Base-by-base conservation (phyloP, 2,888 invertebrate genomes). In the Trileptium ribeirensis region DNA sequence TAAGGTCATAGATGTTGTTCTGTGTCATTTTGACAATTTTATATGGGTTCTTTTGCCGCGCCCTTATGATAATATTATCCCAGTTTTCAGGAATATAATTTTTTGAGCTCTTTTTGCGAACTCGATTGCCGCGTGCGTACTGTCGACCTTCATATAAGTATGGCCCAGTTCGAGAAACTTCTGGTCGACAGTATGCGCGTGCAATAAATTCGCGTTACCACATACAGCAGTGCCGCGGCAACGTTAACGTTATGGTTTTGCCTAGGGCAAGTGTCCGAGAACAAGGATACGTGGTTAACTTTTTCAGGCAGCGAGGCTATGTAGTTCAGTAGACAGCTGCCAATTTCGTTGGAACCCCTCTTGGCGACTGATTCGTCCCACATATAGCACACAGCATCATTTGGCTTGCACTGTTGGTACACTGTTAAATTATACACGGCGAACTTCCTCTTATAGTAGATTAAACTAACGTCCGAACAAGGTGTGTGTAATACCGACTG, bases 381-480 rank as follows among this genome's bases (percentile, higher is more conserved):
- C 8, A 79, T 3, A 79, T 70, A 79, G 79, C 79, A 79, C n/a
- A 67, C 29, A 8, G 70, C 79, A 29, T 79, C 70, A 24, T 75
- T 19, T 3, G 37, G 70, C 29, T 19, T 29, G 3, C 8, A 8
- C 34, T 34, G 33, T 8, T 75, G 15, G 24, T 67, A 79, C 3
- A 79, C 31, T n/a, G 79, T 79, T 33, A 79, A 33, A 36, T 67
- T 79, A 67, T 79, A 79, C 29, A 51, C 51, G 29, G 31, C 24
- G 19, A 79, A 67, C 36, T 79, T 79, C 15, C 79, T 51, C 67
- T 79, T 79, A 34, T 79, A 79, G 70, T 79, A 79, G 67, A 79
- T n/a, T 15, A 29, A 29, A 67, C 31, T 67, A 8, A 79, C 79
- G 31, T 79, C 79, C 51, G 31, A 29, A 36, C n/a, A 51, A 2